Evolutionary conservation across 64 coral and sea anemone species (phyloP), one percentile per base, ranked within the genome.

Genomic region (Astreopora myriophthalma): DNA sequence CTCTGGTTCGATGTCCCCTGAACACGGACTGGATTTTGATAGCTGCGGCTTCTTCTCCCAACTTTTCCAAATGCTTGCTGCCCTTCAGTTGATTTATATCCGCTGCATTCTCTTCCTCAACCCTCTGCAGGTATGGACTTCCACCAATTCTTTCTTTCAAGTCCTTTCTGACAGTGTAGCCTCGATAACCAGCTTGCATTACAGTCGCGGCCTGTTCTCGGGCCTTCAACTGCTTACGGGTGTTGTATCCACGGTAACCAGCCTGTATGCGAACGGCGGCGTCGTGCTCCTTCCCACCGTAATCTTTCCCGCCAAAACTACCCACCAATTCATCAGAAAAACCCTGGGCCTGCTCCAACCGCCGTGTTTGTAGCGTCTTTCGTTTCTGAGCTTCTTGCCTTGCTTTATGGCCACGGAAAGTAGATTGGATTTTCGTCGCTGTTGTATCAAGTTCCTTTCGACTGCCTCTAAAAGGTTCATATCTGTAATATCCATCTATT

Each of bases 401-500:
- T 35, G 57, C 89, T 73, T 66, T 75, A 1, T 92, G 66, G 16
- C 80, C 89, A 28, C 89, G 58, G 42, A 85, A 92, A 20, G 62
- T 58, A 14, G 81, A 37, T 32, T 92, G 90, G 20, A 92, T 92
- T 92, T 92, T 92, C 68, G 25, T 86, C n/a, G 90, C 90, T 22
- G 90, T 80, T 34, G 85, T 57, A 23, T 92, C 70, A 57, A 74
- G 48, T 3, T 86, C 33, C n/a, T 64, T n/a, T 64, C 34, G 33
- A 23, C 34, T 83, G 52, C 22, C 32, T 63, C 79, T 33, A 39
- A 64, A 39, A 4, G 90, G 81, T 58, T 96, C 95, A 44, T 89
- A 96, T 27, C 83, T 89, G 39, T 96, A 96, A 87, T 88, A 96
- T 2, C 95, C 95, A 31, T 96, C 95, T 17, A 96, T 96, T 71